These are phyloP conservation scores for Acrocephalus arundinaceus DNA, from an alignment of 2,113 vertebrate species.

Conservation along the genomic window DNA sequence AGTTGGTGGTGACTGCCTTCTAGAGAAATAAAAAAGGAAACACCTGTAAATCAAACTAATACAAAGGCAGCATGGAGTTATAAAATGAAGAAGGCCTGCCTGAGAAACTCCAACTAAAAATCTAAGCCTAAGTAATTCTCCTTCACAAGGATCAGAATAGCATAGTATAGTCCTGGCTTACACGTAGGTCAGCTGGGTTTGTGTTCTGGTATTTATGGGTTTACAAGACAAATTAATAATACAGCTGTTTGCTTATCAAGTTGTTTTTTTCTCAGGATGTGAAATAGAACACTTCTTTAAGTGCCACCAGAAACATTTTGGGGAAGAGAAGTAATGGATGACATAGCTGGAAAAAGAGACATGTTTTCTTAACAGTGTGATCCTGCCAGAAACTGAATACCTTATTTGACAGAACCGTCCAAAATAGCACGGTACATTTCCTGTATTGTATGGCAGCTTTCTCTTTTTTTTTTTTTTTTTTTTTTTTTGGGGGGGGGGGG, in stretches of 20 bases:
- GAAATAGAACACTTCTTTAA: neutral
- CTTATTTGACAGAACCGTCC: neutral
- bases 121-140: neutral
- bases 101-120: neutral
- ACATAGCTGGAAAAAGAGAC: neutral
- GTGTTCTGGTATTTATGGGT: neutral
- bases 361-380: neutral
- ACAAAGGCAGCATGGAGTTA: neutral
- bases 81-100: neutral
- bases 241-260: neutral
- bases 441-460: neutral
- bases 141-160: neutral
- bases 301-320: neutral
- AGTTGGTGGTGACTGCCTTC: neutral
- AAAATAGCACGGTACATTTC: neutral
- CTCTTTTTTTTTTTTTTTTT: neutral
- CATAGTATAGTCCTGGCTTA: neutral
- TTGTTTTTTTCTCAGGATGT: neutral
- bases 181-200: neutral
- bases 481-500: too few relatives aligned
- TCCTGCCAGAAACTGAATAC: neutral
- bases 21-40: neutral
- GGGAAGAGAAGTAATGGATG: neutral
- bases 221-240: neutral
- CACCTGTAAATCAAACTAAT: neutral